phyloP scores from a whole-genome alignment of 2,797 vertebrate genomes.

The Rhynchonycteris naso region DNA sequence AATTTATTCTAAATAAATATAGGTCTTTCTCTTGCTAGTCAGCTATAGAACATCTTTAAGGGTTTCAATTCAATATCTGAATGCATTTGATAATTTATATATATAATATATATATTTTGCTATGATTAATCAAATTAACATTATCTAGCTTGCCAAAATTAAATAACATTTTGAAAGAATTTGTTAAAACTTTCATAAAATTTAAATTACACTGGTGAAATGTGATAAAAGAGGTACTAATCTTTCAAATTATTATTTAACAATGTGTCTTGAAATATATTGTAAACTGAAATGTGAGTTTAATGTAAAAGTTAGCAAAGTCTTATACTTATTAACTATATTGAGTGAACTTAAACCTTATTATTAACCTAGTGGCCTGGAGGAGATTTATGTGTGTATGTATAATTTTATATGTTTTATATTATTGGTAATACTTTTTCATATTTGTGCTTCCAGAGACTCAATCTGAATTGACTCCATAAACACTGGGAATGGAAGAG shows the following conservation, averaged over 20 bases:
- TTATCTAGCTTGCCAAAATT: not conserved
- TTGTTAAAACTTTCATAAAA: not conserved
- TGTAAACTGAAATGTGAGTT: not conserved
- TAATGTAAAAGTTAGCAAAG: not conserved
- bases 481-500: not conserved
- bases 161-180: not conserved
- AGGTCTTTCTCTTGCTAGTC: not conserved
- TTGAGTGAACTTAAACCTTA: not conserved
- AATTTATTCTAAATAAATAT: not conserved
- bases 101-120: not conserved
- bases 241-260: not conserved
- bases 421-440: not conserved
- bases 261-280: not conserved
- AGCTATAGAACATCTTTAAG: not conserved
- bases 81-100: not conserved
- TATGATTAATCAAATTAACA: not conserved
- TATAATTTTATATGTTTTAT: not conserved
- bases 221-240: not conserved
- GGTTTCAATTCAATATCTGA: not conserved
- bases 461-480: conserved; percentile 29
- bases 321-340: not conserved
- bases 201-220: not conserved
- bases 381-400: too few species aligned
- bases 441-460: not conserved
- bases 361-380: too few species aligned